A percentile compares a stretch with the other conserved stretches of the same genome.
These are phyloP conservation scores for Drosophila anomelani DNA, from an alignment of 2,888 invertebrate species.

Conservation along the genomic window DNA sequence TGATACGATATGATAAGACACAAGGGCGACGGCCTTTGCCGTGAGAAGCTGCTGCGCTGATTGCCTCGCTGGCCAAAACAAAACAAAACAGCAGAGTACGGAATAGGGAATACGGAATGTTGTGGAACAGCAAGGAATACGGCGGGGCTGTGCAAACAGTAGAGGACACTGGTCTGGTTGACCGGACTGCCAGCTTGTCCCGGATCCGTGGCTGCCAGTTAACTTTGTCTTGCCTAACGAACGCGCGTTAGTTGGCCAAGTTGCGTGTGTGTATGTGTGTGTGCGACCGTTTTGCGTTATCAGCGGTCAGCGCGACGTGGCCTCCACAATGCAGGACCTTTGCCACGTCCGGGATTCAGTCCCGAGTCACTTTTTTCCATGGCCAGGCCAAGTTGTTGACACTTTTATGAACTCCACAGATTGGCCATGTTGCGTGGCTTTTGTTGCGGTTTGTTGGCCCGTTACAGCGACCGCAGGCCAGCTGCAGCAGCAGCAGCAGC, in stretches of 20 bases:
- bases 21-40: constrained; percentile 25
- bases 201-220: constrained; percentile 64
- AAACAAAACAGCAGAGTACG: constrained; percentile 25
- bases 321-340: constrained; percentile 41
- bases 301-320: constrained; percentile 67
- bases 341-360: constrained; percentile 40
- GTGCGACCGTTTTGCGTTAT: constrained; percentile 65
- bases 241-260: constrained; percentile 59
- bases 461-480: constrained; percentile 43
- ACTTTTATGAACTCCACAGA: constrained; percentile 82
- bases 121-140: neutral
- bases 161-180: constrained; percentile 12
- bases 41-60: constrained; percentile 47
- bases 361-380: constrained; percentile 32
- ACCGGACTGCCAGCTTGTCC: constrained; percentile 22
- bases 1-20: constrained; percentile 41
- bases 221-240: constrained; percentile 72
- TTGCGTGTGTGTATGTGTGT: constrained; percentile 7
- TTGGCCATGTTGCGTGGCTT: constrained; percentile 76
- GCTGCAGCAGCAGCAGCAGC: neutral
- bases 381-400: constrained; percentile 76
- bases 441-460: constrained; percentile 72
- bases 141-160: neutral
- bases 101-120: constrained; percentile 1
- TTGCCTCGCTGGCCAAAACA: constrained; percentile 56